Percentiles rank a stretch among this genome's conserved stretches.
Conservation (phyloP, 2,797 vertebrate species). For the Melanotaenia boesemani region DNA sequence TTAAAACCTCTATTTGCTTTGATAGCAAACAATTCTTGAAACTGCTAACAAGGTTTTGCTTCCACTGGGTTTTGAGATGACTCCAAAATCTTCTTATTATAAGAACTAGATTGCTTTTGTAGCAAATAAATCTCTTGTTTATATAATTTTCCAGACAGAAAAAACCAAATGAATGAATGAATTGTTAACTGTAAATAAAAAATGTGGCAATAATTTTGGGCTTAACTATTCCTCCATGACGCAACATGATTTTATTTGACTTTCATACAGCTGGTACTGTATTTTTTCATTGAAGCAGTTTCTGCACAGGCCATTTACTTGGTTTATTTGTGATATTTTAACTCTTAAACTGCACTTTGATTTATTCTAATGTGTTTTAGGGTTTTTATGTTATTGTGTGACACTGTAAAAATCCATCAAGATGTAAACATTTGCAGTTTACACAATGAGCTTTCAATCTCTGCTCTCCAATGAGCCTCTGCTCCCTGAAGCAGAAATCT, state of each 20-base stretch:
- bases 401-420: background rate
- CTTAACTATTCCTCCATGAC: background rate
- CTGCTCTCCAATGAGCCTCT: conserved; percentile 15
- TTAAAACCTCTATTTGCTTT: background rate
- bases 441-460: conserved; percentile 8
- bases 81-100: conserved; percentile 4
- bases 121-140: background rate
- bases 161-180: background rate
- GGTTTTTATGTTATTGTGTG: background rate
- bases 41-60: background rate
- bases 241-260: background rate
- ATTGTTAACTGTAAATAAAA: background rate
- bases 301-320: background rate
- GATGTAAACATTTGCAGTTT: background rate
- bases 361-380: background rate
- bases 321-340: background rate
- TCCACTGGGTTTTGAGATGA: conserved; percentile 3
- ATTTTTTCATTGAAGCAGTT: background rate
- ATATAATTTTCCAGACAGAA: background rate
- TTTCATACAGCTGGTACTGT: background rate
- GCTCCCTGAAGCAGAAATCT: conserved; percentile 26
- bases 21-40: background rate
- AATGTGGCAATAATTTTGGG: background rate
- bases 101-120: background rate
- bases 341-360: background rate